Conservation (phyloP, 2,113 vertebrate species). For the Festucalex cinctus region DNA sequence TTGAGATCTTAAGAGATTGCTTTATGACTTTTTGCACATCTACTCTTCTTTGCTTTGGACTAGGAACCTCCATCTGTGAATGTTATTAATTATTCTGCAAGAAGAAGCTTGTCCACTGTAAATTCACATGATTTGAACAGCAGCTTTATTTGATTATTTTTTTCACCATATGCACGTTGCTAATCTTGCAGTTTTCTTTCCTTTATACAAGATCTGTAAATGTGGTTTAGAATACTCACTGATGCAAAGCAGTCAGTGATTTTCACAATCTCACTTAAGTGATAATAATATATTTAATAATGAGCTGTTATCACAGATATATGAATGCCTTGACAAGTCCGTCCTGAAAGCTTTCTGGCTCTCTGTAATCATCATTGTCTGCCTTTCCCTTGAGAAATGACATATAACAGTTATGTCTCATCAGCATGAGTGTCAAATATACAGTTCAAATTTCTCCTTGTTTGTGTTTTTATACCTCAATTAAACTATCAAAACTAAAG, state of each 20-base stretch:
- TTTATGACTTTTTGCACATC: conserved; percentile 10
- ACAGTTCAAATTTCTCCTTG: conserved; percentile 18
- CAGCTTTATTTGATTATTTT: conserved; percentile 1
- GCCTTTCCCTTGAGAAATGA: conserved; percentile 15
- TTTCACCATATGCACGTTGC: conserved; percentile 1
- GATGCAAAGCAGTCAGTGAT: not conserved
- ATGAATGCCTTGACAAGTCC: conserved; percentile 14
- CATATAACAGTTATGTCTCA: conserved; percentile 21
- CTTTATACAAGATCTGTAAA: not conserved
- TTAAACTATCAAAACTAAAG: conserved; percentile 25
- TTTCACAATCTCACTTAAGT: not conserved
- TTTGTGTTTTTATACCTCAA: conserved; percentile 23
- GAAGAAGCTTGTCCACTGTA: conserved; percentile 36
- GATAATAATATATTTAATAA: not conserved
- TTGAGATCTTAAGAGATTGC: conserved; percentile 66
- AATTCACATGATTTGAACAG: conserved; percentile 14
- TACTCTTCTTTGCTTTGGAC: conserved; percentile 13
- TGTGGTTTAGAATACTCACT: not conserved
- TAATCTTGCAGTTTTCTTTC: not conserved
- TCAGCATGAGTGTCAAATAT: conserved; percentile 26
- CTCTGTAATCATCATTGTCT: not conserved
- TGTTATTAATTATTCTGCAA: conserved; percentile 34
- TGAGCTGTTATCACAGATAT: not conserved
- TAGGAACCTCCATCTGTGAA: not conserved
- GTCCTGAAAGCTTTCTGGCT: conserved; percentile 42